Evolutionary conservation across 2,797 vertebrate genomes (phyloP).

Genomic region (Amphiprion clarkii): DNA sequence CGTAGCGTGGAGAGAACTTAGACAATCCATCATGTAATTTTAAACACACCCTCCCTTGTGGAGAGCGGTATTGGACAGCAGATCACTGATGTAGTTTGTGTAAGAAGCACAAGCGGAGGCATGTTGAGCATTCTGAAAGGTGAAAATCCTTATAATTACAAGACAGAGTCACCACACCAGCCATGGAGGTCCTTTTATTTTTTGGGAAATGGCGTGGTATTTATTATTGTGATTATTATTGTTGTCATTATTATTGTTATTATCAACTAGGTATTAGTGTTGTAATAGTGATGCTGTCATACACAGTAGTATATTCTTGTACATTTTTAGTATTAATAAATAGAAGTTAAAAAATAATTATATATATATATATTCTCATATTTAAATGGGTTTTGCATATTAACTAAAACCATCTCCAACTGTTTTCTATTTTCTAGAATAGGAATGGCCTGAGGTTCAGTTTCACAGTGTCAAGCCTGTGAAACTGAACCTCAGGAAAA

Average conservation of each 20-base stretch:
- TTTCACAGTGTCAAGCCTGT: neutral
- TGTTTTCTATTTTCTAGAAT: neutral
- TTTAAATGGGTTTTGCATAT: neutral
- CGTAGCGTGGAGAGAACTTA: conserved; percentile 45
- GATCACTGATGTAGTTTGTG: conserved; percentile 55
- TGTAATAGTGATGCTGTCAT: neutral
- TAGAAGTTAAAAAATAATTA: neutral
- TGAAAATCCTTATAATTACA: conserved; percentile 19
- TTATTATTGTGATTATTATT: neutral
- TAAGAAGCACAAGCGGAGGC: conserved; percentile 52
- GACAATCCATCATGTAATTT: conserved; percentile 66
- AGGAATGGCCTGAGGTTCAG: neutral
- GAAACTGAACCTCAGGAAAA: neutral
- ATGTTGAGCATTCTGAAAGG: conserved; percentile 29
- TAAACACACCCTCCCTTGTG: conserved; percentile 45
- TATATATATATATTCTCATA: neutral
- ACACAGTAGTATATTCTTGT: neutral
- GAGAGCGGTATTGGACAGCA: conserved; percentile 42
- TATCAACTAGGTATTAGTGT: too few species aligned
- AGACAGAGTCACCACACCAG: conserved; percentile 5
- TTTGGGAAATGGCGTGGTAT: neutral
- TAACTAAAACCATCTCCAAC: neutral
- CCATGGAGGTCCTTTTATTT: neutral
- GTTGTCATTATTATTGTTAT: neutral
- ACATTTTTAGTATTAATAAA: neutral